Base-by-base conservation (phyloP, 2,888 invertebrate species). In the Shargacucullia verbasci region DNA sequence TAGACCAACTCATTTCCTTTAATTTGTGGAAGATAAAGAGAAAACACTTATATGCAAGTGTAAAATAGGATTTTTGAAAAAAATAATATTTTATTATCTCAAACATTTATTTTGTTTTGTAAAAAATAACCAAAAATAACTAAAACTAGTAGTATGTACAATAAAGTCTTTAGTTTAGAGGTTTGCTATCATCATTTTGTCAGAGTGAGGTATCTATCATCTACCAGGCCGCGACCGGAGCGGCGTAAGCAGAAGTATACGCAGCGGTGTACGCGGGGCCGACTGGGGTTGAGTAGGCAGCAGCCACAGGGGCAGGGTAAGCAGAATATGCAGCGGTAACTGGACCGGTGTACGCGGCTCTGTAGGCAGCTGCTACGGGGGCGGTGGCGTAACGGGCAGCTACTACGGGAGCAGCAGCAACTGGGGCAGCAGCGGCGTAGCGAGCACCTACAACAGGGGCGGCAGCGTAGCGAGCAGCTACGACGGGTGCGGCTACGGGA, bases 101-200 rank as follows among this genome's bases (percentile, higher is more conserved):
- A 74, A 71, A 70, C 44, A 52, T 79, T 63, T 77, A 70, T 61
- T 77, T 56, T 33, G 41, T 73, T 75, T 73, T 63, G 64, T 79
- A 81, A 79, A 82, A 85, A 82, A 78, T 77, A 78, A 72, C 76
- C 73, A 80, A 85, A 79, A 67, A 29, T 62, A 74, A 76, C 72
- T 81, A 79, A 80, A 80, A 80, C 58, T 76, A 76, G 59, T 73
- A 75, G 80, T 91, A 90, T 88, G 73, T 89, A 90, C 85, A 89
- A 73, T 85, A 80, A 89, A 90, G 89, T 89, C 86, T 90, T 89
- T 34, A 96, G 86, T 80, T 89, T 34, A 96, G 86, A 79, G 96
- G 74, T 87, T 94, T 80, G 94, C 80, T 79, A 46, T 75, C 67
- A 25, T 67, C 47, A 44, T 8, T 68, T 40, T 46, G n/a, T 54